Base-by-base conservation (phyloP, 1,140 invertebrate species). In the Riptortus pedestris region DNA sequence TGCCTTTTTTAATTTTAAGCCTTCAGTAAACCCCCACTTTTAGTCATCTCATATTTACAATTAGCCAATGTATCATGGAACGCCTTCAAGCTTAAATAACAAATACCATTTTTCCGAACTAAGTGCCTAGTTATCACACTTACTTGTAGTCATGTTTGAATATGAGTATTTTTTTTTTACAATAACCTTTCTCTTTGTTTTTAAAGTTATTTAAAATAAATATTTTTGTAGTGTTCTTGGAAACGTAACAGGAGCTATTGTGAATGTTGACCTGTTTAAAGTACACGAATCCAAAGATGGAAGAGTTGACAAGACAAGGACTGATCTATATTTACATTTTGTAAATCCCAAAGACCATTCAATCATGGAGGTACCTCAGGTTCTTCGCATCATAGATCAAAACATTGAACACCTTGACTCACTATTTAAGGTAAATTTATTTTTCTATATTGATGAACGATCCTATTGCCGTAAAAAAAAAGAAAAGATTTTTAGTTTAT, bases 211-310 rank as follows among this genome's bases (percentile, higher is more conserved):
- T n/a, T n/a, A n/a, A n/a, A n/a, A n/a, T n/a, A n/a, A n/a, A n/a
- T n/a, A n/a, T n/a, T n/a, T n/a, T 71, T 74, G 51, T 67, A 90
- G 88, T 68, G 81, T 83, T 48, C 74, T 93, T 24, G 83, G 85
- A 1, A 90, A 88, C 71, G 90, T 95, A 0, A 94, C 93, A 0
- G 86, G 87, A 22, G 86, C 90, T 0, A 90, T 94, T 65, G 93
- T 96, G 2, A 96, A 96, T 71, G 85, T 96, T 1, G 93, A 97
- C 72, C 89, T 92, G 70, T 90, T 92, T 67, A 86, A 90, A 72
- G 88, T 92, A 31, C 93, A 97, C 73, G 90, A 92, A 71, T 93
- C 94, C 72, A 83, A 86, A 68, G 88, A 93, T 70, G 93, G 93
- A 7, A 87, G 89, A 0, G 90, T 96, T 1, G 93, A 98, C 75